These are phyloP conservation scores for Desmophyllum pertusum DNA, from an alignment of 92 coral and sea anemone genomes.

Conservation along the genomic window DNA sequence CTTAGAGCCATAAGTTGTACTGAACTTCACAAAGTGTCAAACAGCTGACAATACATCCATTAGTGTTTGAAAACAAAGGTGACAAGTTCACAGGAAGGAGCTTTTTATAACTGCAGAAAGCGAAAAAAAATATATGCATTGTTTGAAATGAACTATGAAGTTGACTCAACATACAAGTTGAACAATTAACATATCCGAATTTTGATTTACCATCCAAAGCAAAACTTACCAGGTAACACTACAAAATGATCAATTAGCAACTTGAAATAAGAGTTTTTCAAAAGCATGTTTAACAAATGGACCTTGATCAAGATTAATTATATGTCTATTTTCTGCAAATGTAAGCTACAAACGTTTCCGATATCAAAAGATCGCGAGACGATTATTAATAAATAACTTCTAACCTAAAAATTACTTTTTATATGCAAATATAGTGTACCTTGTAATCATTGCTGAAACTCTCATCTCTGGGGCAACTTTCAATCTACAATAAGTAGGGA, in stretches of 20 bases:
- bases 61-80: background rate
- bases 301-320: too few relatives aligned
- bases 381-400: background rate
- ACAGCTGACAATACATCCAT: background rate
- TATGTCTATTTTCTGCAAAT: background rate
- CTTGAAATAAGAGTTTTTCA: background rate
- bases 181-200: too few relatives aligned
- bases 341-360: background rate
- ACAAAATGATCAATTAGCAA: background rate
- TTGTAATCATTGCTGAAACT: slow-evolving; percentile 95
- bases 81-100: background rate
- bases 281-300: background rate
- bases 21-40: background rate
- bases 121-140: background rate
- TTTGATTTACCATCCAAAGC: background rate
- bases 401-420: background rate
- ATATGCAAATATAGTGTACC: slow-evolving; percentile 54
- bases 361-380: background rate
- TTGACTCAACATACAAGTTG: background rate
- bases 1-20: background rate
- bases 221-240: background rate
- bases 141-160: background rate
- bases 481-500: slow-evolving; percentile 58
- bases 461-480: slow-evolving; percentile 91
- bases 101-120: too few relatives aligned